Percentiles rank a stretch among this genome's conserved stretches.
phyloP scores from a whole-genome alignment of 2,797 vertebrate genomes.

The Dipus sagitta region DNA sequence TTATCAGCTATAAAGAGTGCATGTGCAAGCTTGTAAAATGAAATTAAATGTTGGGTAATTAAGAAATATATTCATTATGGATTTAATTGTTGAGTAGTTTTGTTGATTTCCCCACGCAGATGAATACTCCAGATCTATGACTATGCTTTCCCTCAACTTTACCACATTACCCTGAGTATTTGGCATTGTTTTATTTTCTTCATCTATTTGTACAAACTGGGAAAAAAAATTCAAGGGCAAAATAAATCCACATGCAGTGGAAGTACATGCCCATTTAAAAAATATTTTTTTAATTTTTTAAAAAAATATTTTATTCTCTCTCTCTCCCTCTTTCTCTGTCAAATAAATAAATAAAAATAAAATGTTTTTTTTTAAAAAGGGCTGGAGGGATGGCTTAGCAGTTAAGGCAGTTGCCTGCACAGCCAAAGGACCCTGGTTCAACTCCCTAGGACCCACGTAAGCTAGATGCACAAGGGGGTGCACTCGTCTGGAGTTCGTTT shows the following conservation, averaged over 20 bases:
- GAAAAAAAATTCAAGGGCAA: background rate
- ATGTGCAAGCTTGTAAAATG: conserved; percentile 82
- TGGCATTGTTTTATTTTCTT: background rate
- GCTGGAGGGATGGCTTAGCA: too few species aligned
- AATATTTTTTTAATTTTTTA: too few species aligned
- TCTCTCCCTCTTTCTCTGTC: too few species aligned
- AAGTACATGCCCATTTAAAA: background rate
- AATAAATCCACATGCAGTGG: background rate
- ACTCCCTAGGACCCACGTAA: too few species aligned
- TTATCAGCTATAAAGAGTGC: conserved; percentile 83
- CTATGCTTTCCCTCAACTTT: conserved; percentile 79
- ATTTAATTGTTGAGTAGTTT: conserved; percentile 85
- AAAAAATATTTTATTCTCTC: too few species aligned
- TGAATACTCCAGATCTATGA: conserved; percentile 75
- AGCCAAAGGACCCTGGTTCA: too few species aligned
- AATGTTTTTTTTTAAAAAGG: too few species aligned
- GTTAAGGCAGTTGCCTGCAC: too few species aligned
- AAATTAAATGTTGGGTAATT: conserved; percentile 84
- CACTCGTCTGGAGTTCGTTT: too few species aligned
- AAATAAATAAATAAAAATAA: too few species aligned
- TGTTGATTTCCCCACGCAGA: conserved; percentile 81
- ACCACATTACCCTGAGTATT: conserved; percentile 61
- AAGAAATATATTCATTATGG: conserved; percentile 83
- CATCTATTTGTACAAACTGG: conserved; percentile 10
- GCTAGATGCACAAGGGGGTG: too few species aligned